Evolutionary conservation across 2,113 vertebrate species (phyloP).

Genomic region (Porphyrio hochstetteri): DNA sequence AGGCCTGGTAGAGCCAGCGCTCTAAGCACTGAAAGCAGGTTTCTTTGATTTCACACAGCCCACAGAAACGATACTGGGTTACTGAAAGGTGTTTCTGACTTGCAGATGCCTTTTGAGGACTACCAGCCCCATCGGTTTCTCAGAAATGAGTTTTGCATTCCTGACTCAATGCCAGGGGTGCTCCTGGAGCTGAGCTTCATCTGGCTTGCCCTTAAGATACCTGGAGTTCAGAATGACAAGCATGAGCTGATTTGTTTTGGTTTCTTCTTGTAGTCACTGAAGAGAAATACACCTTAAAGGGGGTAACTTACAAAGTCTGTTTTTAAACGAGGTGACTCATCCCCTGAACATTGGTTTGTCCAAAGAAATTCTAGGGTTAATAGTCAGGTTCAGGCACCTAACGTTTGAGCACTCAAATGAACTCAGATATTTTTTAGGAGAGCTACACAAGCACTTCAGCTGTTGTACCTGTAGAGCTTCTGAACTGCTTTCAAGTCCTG

Average conservation of each 20-base stretch:
- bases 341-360: rapidly evolving
- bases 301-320: neutral
- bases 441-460: neutral
- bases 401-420: neutral
- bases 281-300: neutral
- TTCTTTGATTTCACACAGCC: neutral
- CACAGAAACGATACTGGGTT: neutral
- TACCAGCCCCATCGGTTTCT: neutral
- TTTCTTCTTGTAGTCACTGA: neutral
- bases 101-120: neutral
- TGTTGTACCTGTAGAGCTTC: neutral
- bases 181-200: neutral
- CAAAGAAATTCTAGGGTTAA: neutral
- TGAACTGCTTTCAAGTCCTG: neutral
- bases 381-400: neutral
- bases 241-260: neutral
- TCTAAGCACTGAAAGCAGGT: neutral
- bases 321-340: neutral
- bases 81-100: neutral
- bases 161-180: neutral
- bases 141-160: neutral
- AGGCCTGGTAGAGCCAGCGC: neutral
- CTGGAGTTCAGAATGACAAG: neutral
- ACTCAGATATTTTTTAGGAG: neutral
- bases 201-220: neutral